These are phyloP conservation scores for Vulpes vulpes DNA, from an alignment of 2,113 vertebrate genomes.

Conservation along the genomic window DNA sequence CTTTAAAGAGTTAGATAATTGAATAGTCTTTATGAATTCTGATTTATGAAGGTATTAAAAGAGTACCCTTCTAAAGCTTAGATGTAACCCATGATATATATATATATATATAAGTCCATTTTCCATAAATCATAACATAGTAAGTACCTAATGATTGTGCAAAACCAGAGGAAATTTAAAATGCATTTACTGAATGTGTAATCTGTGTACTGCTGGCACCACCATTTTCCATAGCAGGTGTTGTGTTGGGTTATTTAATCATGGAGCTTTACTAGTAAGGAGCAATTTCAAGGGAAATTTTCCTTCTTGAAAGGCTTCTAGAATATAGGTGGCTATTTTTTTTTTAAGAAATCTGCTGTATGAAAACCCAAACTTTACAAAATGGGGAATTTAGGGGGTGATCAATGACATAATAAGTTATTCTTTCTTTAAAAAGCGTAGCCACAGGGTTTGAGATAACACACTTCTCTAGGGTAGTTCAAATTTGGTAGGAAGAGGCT, in stretches of 20 bases:
- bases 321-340: constrained; percentile 44
- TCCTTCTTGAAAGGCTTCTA: constrained; percentile 59
- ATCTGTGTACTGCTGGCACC: neutral
- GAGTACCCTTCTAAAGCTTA: constrained; percentile 61
- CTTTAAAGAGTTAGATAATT: constrained; percentile 52
- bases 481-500: neutral
- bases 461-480: neutral
- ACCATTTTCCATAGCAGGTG: neutral
- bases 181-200: constrained; percentile 37
- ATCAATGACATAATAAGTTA: constrained; percentile 54
- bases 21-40: constrained; percentile 52
- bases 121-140: constrained; percentile 60
- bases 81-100: neutral
- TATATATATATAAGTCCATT: neutral
- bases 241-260: constrained; percentile 64
- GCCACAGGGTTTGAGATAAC: neutral
- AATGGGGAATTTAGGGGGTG: neutral
- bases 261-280: constrained; percentile 27
- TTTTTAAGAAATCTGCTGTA: constrained; percentile 59
- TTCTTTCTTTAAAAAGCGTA: constrained; percentile 43
- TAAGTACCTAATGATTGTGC: constrained; percentile 59
- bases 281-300: constrained; percentile 63
- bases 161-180: constrained; percentile 59
- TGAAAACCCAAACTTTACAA: constrained; percentile 70
- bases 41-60: constrained; percentile 57